Evolutionary conservation across 2,888 invertebrate species (phyloP).

Genomic region (Caenorhabditis panamensis): DNA sequence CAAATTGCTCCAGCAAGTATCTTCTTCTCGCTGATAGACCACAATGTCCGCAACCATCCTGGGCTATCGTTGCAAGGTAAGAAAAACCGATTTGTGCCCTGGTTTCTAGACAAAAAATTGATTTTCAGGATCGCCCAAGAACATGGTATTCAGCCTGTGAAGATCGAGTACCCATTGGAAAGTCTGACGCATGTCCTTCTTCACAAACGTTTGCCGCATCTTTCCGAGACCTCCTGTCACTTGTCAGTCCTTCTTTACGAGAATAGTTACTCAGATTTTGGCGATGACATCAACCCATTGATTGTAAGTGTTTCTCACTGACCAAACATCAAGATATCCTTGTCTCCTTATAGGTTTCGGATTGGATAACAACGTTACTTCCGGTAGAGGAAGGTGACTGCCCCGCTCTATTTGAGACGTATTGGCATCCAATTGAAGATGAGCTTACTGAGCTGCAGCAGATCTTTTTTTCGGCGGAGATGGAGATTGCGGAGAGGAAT

Average conservation of each 20-base stretch:
- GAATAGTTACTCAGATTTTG: constrained; percentile 60
- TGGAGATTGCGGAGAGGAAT: constrained; percentile 57
- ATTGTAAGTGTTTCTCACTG: constrained; percentile 40
- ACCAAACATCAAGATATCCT: constrained; percentile 1
- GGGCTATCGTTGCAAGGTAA: constrained; percentile 64
- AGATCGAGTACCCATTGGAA: constrained; percentile 51
- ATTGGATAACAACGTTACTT: constrained; percentile 51
- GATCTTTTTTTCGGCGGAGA: constrained; percentile 61
- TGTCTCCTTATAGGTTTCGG: constrained; percentile 40
- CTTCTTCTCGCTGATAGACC: constrained; percentile 49
- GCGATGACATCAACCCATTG: constrained; percentile 52
- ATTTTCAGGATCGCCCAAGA: constrained; percentile 47
- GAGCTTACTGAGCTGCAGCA: constrained; percentile 68
- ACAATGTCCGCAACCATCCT: constrained; percentile 60
- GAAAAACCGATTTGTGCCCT: not conserved
- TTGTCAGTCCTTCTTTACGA: constrained; percentile 57
- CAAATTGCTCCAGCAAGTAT: constrained; percentile 61
- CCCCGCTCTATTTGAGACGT: constrained; percentile 46
- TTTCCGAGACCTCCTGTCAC: constrained; percentile 43
- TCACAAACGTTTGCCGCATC: constrained; percentile 49
- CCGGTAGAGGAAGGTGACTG: constrained; percentile 55
- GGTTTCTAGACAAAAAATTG: not conserved
- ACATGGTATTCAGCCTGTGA: constrained; percentile 41
- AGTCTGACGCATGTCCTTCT: constrained; percentile 37
- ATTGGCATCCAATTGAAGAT: constrained; percentile 62